Evolutionary conservation across 64 coral and sea anemone species (phyloP).

Genomic region (Dendrophyllia cribrosa): DNA sequence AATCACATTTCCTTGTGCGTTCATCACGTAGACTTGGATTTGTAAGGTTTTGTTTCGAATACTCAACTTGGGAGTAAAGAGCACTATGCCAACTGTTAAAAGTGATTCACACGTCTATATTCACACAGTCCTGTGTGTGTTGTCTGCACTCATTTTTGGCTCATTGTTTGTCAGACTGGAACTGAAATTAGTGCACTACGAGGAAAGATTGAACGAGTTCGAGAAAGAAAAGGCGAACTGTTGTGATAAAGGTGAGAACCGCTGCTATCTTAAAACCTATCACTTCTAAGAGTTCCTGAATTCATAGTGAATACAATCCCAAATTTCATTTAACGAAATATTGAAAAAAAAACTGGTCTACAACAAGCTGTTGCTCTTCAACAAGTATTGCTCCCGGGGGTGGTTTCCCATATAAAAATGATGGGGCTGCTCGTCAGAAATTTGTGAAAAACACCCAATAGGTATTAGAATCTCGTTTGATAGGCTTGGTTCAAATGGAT

Average conservation of each 20-base stretch:
- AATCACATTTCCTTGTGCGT: background rate
- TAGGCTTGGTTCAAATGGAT: too few relatives aligned
- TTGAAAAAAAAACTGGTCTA: background rate
- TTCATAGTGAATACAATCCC: too few relatives aligned
- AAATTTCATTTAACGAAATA: background rate
- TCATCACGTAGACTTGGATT: background rate
- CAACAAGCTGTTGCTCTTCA: too few relatives aligned
- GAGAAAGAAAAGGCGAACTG: constrained; percentile 26
- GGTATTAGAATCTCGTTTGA: too few relatives aligned
- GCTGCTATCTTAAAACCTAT: background rate
- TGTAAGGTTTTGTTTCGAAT: background rate
- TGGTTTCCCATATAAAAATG: too few relatives aligned
- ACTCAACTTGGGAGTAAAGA: background rate
- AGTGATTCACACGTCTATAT: constrained; percentile 4
- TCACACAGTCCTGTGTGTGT: constrained; percentile 1
- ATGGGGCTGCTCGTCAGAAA: too few relatives aligned
- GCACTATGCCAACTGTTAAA: background rate
- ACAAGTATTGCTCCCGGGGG: too few relatives aligned
- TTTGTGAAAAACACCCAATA: too few relatives aligned
- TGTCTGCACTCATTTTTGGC: constrained; percentile 11
- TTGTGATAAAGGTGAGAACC: background rate
- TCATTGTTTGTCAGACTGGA: constrained; percentile 47
- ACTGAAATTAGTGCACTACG: constrained; percentile 13
- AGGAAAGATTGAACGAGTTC: constrained; percentile 13
- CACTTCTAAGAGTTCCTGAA: background rate